phyloP scores from a whole-genome alignment of 2,113 vertebrate genomes.

The Theristicus caerulescens region DNA sequence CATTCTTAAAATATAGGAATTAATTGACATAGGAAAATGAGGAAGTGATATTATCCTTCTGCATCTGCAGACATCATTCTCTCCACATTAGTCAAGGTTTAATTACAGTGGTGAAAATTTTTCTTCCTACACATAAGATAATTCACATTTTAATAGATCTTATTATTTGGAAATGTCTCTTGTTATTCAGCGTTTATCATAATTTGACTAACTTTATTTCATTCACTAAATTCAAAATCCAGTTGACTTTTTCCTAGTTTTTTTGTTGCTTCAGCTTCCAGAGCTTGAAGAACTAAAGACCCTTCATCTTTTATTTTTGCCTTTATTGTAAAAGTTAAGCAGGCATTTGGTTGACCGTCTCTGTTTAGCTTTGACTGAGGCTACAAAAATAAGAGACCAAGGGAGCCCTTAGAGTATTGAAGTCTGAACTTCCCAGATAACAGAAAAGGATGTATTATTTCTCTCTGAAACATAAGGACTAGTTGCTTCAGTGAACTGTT shows the following conservation, averaged over 20 bases:
- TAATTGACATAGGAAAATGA: neutral
- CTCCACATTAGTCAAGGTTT: neutral
- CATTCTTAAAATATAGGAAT: neutral
- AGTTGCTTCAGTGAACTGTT: constrained; percentile 25
- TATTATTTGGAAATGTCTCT: neutral
- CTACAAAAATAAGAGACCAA: neutral
- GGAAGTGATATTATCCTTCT: neutral
- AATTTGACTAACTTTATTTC: neutral
- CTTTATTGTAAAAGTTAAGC: constrained; percentile 18
- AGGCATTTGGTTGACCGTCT: neutral
- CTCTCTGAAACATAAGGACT: neutral
- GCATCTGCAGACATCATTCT: neutral
- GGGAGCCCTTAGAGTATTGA: neutral
- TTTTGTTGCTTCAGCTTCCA: neutral
- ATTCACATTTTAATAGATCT: neutral
- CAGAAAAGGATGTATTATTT: neutral
- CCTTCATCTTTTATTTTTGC: constrained; percentile 1
- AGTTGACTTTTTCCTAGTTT: neutral
- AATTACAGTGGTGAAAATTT: neutral
- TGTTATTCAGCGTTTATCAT: neutral
- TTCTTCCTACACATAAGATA: neutral
- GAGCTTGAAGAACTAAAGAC: neutral
- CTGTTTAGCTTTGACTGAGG: constrained; percentile 3
- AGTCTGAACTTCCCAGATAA: neutral
- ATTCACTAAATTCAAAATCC: neutral